Evolutionary conservation across 1,140 invertebrate genomes (phyloP).

Genomic region (Diuraphis noxia): DNA sequence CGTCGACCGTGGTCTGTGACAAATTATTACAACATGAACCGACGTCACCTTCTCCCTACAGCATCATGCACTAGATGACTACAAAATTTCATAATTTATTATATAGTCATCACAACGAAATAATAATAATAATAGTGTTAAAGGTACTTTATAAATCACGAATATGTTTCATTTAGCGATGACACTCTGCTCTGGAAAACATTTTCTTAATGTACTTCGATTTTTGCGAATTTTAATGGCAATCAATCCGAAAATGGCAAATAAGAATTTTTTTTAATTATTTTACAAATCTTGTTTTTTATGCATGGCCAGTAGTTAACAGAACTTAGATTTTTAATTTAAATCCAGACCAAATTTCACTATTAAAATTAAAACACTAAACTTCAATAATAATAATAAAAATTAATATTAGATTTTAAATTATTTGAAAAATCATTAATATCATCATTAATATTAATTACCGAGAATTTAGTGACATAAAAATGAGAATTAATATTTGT

Average conservation of each 20-base stretch:
- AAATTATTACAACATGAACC: not conserved
- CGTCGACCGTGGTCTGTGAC: not conserved
- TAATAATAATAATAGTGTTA: not conserved
- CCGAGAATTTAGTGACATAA: too few species aligned
- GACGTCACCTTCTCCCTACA: not conserved
- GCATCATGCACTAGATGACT: not conserved
- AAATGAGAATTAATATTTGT: not conserved
- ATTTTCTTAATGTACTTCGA: not conserved
- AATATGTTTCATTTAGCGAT: not conserved
- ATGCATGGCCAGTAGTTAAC: too few species aligned
- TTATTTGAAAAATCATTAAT: too few species aligned
- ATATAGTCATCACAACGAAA: not conserved
- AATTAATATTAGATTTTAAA: too few species aligned
- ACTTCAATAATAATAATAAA: too few species aligned
- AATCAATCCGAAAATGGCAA: too few species aligned
- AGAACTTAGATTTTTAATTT: too few species aligned
- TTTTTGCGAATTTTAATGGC: too few species aligned
- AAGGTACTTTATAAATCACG: not conserved
- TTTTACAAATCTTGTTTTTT: too few species aligned
- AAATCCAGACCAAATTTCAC: too few species aligned
- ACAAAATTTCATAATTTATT: not conserved
- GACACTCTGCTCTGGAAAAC: not conserved
- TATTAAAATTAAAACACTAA: too few species aligned
- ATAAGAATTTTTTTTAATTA: too few species aligned
- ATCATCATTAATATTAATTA: not conserved